Base-by-base conservation (phyloP, 2,888 invertebrate species). In the Thecocarcelia acutangulata region DNA sequence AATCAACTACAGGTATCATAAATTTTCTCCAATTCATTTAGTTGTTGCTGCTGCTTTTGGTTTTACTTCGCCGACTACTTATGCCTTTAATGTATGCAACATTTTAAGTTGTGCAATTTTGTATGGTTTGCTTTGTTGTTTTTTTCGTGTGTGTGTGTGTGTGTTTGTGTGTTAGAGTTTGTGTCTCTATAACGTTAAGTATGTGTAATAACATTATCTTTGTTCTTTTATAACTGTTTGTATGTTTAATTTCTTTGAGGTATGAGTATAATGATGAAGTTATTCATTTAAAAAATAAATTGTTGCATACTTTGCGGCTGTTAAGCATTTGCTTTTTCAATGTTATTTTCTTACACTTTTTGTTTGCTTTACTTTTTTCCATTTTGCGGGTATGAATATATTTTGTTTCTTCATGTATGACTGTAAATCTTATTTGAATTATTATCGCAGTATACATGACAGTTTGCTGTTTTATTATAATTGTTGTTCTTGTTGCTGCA, bases 361-460 rank as follows among this genome's bases (percentile, higher is more conserved):
- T 5, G 13, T 17, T 21, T 54, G 70, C n/a, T 74, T 75, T 72
- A 74, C 8, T 21, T 24, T 13, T 80, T 58, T 37, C 33, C 13
- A 15, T 46, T 68, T 40, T 59, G 21, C 21, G 15, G 48, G 21
- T 50, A 52, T 50, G 52, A 42, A 75, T 68, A 50, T 54, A 54
- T 63, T 61, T 50, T 56, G 59, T 73, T 52, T 73, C 76, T 79
- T 84, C 78, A 81, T 80, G 80, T 83, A 84, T 84, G 84, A 85
- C 86, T 84, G 86, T 87, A 88, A 88, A 88, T 88, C 88, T 88
- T 87, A 86, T 87, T 88, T 88, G 87, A 88, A 87, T 88, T 88
- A 88, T 88, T 87, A 85, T 87, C 85, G 85, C 86, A 85, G 85
- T 87, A 84, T 85, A 85, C 85, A 84, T 85, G 87, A 85, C 86